Base-by-base conservation (phyloP, 1,140 invertebrate species). In the Diorhabda sublineata region DNA sequence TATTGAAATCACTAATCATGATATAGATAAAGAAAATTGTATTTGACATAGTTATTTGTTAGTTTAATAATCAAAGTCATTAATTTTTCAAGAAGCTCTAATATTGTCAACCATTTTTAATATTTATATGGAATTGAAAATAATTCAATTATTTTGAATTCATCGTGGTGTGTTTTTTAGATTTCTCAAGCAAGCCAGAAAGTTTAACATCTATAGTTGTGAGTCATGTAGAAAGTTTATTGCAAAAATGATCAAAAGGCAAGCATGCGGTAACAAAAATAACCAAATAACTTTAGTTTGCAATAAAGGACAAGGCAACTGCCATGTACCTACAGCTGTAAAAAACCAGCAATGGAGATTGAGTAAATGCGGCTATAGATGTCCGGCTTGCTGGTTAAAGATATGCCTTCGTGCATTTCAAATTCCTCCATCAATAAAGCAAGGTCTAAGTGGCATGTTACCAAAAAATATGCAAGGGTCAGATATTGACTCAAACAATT, bases 211-310 rank as follows among this genome's bases (percentile, higher is more conserved):
- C 56, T 88, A 90, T 73, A 91, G 90, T 71, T 95, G 93, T 82
- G 91, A 93, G 77, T 90, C 91, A 26, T 95, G 93, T 82, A 85
- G 91, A 45, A 94, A 93, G 79, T 94, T 95, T 81, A 92, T 94
- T 69, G 89, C 90, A 26, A 92, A 92, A 79, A 89, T 91, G 84
- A 84, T 91, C 62, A 90, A 90, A 80, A 84, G 86, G 58, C 86
- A 88, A 70, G 85, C 86, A 72, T 83, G 86, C 71, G 83, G 85
- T 9, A 84, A 84, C 74, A 83, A 84, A 56, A 81, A 83, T 9
- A 83, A 82, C 69, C 80, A 85, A 41, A 68, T 61, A 60, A 81
- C 84, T 11, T 83, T 90, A 66, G 87, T 88, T 69, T 92, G 91
- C 80, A 84, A 88, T 72, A 88, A 87, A 73, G 87, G 88, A 57